Percentiles rank a stretch among this genome's conserved stretches.
Evolutionary conservation across 1,140 invertebrate species (phyloP).

Genomic region (Ceratina calcarata): DNA sequence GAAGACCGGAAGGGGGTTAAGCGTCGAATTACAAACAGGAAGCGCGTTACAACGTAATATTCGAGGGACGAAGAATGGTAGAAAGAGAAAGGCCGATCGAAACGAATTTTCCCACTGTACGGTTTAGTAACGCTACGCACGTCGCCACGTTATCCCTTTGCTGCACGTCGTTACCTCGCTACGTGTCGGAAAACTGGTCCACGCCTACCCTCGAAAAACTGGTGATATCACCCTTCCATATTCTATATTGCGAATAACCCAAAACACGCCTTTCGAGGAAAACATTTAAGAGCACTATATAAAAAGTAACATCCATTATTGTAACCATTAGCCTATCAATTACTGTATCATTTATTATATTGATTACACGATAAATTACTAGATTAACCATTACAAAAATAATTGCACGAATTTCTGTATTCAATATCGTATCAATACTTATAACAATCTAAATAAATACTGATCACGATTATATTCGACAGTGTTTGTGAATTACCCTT

Average conservation of each 20-base stretch:
- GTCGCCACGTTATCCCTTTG: constrained; percentile 6
- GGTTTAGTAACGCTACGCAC: constrained; percentile 12
- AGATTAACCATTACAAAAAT: too few relatives aligned
- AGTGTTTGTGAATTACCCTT: neutral
- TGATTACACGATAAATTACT: too few relatives aligned
- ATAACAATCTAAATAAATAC: too few relatives aligned
- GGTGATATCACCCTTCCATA: neutral
- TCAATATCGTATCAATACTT: too few relatives aligned
- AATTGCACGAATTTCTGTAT: too few relatives aligned
- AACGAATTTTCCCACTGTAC: constrained; percentile 19
- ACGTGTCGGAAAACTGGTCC: constrained; percentile 30
- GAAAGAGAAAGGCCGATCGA: neutral
- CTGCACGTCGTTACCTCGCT: constrained; percentile 33
- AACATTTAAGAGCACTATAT: too few relatives aligned
- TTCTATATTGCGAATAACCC: too few relatives aligned
- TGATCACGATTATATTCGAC: too few relatives aligned
- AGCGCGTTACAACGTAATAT: constrained; percentile 32
- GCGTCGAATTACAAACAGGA: constrained; percentile 9
- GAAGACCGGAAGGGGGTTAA: neutral
- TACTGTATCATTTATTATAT: too few relatives aligned
- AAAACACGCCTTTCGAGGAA: too few relatives aligned
- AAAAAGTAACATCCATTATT: too few relatives aligned
- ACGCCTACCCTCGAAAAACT: neutral
- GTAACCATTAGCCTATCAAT: too few relatives aligned
- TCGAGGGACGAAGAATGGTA: neutral